These are phyloP conservation scores for Aethina tumida DNA, from an alignment of 1,140 invertebrate genomes.

Conservation along the genomic window DNA sequence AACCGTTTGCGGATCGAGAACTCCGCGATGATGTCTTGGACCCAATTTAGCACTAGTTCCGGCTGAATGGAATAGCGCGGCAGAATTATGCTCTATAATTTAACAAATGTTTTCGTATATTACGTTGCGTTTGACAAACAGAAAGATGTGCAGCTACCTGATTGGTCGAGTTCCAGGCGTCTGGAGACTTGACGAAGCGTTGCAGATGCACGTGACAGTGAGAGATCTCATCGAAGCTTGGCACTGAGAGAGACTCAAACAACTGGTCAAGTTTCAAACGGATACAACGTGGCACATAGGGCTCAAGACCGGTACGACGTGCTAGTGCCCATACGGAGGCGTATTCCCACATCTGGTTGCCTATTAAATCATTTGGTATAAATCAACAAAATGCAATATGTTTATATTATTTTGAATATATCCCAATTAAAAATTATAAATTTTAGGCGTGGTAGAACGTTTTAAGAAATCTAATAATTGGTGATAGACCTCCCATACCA, in stretches of 20 bases:
- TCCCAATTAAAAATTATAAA: no score
- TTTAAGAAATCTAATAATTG: no score
- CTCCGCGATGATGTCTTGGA: constrained; percentile 45
- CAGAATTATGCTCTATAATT: constrained; percentile 42
- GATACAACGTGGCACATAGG: constrained; percentile 48
- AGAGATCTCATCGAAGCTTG: constrained; percentile 45
- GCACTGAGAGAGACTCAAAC: constrained; percentile 47
- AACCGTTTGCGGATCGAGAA: constrained; percentile 43
- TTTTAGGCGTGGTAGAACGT: no score
- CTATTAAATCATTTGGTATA: no score
- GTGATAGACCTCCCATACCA: no score
- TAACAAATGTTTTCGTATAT: no score
- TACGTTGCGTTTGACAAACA: background rate
- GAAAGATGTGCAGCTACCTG: constrained; percentile 27
- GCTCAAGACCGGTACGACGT: constrained; percentile 45
- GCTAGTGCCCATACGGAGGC: constrained; percentile 49
- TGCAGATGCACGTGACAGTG: constrained; percentile 42
- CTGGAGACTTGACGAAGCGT: constrained; percentile 41
- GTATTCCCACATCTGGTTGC: constrained; percentile 58
- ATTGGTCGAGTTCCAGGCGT: constrained; percentile 46
- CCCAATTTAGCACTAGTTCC: constrained; percentile 45
- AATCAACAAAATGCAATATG: no score
- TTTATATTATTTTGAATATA: no score
- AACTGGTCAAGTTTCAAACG: constrained; percentile 41
- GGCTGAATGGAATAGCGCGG: constrained; percentile 46